A percentile compares a stretch with the other conserved stretches of the same genome.
Conservation (phyloP, 2,888 invertebrate genomes). For the Drosophila yooni region DNA sequence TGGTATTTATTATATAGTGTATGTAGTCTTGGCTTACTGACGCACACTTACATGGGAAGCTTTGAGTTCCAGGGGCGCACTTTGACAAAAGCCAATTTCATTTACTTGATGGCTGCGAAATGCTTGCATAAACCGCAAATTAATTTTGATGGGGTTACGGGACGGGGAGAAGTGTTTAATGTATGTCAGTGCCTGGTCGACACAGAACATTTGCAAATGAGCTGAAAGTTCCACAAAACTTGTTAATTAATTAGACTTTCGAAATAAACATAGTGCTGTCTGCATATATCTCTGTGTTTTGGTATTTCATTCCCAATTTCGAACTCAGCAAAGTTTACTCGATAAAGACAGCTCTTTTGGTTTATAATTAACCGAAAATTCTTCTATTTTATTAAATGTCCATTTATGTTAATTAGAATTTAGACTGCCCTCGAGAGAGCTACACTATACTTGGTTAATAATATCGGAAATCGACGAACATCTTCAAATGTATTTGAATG, state of each 20-base stretch:
- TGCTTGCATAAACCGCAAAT: conserved; percentile 56
- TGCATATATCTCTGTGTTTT: not conserved
- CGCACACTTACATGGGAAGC: conserved; percentile 30
- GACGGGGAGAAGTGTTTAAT: conserved; percentile 28
- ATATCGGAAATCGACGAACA: not conserved
- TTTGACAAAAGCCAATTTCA: conserved; percentile 67
- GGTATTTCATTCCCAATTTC: not conserved
- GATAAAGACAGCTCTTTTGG: not conserved
- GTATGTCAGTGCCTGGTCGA: conserved; percentile 11
- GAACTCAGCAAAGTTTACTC: not conserved
- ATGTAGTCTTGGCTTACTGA: conserved; percentile 50
- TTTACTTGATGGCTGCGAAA: conserved; percentile 54
- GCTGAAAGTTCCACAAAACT: conserved; percentile 8
- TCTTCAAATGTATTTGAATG: too few relatives aligned
- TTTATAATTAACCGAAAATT: not conserved
- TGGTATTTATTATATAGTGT: conserved; percentile 35
- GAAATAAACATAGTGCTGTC: not conserved
- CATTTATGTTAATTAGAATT: not conserved
- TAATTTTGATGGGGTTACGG: conserved; percentile 39
- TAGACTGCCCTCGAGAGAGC: not conserved
- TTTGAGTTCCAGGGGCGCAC: conserved; percentile 23
- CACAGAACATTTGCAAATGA: conserved; percentile 20
- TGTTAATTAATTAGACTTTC: conserved; percentile 17
- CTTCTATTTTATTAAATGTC: not conserved
- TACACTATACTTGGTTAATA: not conserved